phyloP scores from a whole-genome alignment of 2,797 vertebrate genomes.

The Xenentodon cancila region DNA sequence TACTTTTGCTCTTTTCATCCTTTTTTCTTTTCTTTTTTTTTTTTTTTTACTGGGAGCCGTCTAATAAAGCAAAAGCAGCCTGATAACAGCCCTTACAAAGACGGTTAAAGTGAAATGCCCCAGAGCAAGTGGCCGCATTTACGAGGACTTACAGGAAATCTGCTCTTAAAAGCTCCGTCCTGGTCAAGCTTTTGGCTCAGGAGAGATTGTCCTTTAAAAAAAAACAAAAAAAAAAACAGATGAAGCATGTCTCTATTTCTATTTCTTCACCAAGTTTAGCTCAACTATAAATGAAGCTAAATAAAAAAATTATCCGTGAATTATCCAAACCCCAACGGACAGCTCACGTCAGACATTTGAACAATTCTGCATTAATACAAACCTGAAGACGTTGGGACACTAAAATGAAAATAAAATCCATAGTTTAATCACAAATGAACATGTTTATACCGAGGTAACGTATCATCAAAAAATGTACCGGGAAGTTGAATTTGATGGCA shows the following conservation, averaged over 20 bases:
- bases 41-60: slow-evolving; percentile 24
- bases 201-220: slow-evolving; percentile 10
- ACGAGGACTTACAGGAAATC: slow-evolving; percentile 28
- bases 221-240: no score
- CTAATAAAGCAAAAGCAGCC: slow-evolving; percentile 51
- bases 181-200: slow-evolving; percentile 18
- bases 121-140: slow-evolving; percentile 13
- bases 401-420: no score
- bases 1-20: slow-evolving; percentile 27
- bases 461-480: no score
- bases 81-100: slow-evolving; percentile 49
- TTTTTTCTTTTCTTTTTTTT: slow-evolving; percentile 23
- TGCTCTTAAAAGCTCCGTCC: slow-evolving; percentile 24
- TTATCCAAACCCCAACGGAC: neutral
- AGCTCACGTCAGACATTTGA: no score
- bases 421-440: no score
- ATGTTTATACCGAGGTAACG: no score
- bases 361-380: no score
- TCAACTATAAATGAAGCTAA: slow-evolving; percentile 7
- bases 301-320: slow-evolving; percentile 14
- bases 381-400: no score
- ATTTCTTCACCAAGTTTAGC: slow-evolving; percentile 10
- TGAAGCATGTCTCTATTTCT: slow-evolving; percentile 10
- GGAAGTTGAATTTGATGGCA: no score
- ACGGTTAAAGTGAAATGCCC: slow-evolving; percentile 36